Base-by-base conservation (phyloP, 2,113 vertebrate genomes). In the Lucifuga dentata region DNA sequence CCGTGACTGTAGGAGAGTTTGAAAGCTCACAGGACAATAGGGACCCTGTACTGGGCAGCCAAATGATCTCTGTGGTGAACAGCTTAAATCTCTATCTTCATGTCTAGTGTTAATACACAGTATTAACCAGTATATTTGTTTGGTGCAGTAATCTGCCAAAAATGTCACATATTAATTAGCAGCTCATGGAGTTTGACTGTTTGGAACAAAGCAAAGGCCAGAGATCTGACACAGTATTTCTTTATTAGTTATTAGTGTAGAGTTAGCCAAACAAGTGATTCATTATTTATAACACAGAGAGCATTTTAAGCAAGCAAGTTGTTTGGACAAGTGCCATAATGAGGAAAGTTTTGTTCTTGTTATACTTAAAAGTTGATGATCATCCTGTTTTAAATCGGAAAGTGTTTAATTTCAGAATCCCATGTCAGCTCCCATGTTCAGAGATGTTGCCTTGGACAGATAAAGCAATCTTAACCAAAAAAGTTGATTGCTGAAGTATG, bases 281-380 rank as follows among this genome's bases (percentile, higher is more conserved):
- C 57, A 78, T 68, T 71, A 81, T 65, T 76, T 59, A 51, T 19
- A 38, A 10, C 0, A 1, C 56, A 36, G 8, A 11, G 2, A 0
- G n/a, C 53, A 62, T n/a, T n/a, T 71, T 75, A 68, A 75, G 24
- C 24, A 79, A 16, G 33, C 58, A 63, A 26, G 59, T 45, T 70
- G 43, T 78, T 73, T 65, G 33, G 58, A 77, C 68, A 67, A 70
- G 61, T 15, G 33, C 50, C 35, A 59, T 63, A 63, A 72, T 82
- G 75, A 76, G 26, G 51, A 52, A 46, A 35, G 57, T 61, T 24
- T 11, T 70, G 56, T 71, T 59, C 56, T 45, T 41, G 40, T 50
- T 23, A 53, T 15, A 11, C 15, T 20, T 63, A 50, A 17, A 35
- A 32, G 38, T 24, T 24, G 45, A 60, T 6, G 3, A 57, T 39